Percentiles rank a stretch among this genome's conserved stretches.
phyloP scores from a whole-genome alignment of 2,797 vertebrate genomes.

The Acrossocheilus fasciatus region DNA sequence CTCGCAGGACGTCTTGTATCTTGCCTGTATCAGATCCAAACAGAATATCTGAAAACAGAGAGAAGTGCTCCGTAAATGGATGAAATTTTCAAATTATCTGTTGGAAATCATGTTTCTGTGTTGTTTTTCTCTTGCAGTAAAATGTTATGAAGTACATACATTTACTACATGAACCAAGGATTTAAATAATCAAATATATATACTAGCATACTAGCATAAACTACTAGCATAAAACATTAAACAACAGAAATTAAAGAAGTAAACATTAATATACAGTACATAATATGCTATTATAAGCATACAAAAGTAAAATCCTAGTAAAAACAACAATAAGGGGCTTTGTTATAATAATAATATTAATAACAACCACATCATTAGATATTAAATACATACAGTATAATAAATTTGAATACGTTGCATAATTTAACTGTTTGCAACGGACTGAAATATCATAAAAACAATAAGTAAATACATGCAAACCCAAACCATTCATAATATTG shows the following conservation, averaged over 20 bases:
- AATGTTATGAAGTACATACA: not conserved
- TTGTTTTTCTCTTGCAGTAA: not conserved
- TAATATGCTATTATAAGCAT: not conserved
- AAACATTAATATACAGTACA: not conserved
- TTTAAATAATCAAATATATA: not conserved
- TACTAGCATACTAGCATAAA: not conserved
- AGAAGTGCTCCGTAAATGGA: slow-evolving; percentile 29
- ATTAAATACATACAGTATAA: not conserved
- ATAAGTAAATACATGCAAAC: not conserved
- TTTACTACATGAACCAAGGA: not conserved
- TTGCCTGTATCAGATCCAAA: slow-evolving; percentile 49
- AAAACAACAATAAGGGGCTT: not conserved
- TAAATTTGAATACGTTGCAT: not conserved
- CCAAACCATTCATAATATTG: not conserved
- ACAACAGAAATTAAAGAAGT: not conserved
- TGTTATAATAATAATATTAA: not conserved
- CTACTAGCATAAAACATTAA: too few relatives aligned
- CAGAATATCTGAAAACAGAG: slow-evolving; percentile 58
- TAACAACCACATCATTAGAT: not conserved
- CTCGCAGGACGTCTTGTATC: slow-evolving; percentile 61
- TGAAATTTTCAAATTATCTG: not conserved
- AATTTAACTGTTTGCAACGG: not conserved
- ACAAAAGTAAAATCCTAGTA: not conserved
- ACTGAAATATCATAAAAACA: not conserved
- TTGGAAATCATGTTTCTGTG: not conserved